phyloP scores from a whole-genome alignment of 1,140 invertebrate species.

The Lithobius niger region DNA sequence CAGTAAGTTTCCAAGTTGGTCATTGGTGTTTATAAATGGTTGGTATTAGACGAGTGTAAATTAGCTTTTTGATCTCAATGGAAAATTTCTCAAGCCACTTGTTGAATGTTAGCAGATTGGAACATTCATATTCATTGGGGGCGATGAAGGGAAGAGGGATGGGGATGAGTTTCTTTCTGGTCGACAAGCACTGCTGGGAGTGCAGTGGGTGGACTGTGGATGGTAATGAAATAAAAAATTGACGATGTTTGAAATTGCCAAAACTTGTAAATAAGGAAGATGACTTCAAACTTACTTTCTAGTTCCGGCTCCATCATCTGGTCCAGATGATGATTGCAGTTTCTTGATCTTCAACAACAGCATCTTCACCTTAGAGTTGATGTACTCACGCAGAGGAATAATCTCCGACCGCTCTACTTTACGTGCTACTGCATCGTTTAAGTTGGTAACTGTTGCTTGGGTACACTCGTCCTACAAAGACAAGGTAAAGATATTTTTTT shows the following conservation, averaged over 20 bases:
- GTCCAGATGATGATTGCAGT: background rate
- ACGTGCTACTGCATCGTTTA: background rate
- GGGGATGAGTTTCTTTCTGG: background rate
- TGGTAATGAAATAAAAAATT: background rate
- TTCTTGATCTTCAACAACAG: constrained; percentile 3
- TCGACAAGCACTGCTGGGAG: background rate
- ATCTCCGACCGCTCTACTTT: background rate
- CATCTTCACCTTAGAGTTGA: constrained; percentile 3
- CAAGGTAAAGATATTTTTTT: too few relatives aligned
- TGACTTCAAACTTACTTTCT: background rate
- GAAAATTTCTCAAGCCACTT: too few relatives aligned
- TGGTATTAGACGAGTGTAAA: too few relatives aligned
- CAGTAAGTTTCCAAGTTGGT: too few relatives aligned
- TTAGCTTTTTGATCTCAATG: too few relatives aligned
- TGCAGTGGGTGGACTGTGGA: background rate
- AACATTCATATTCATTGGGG: background rate
- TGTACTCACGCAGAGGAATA: background rate
- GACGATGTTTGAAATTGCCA: background rate
- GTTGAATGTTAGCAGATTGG: background rate
- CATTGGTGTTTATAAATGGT: too few relatives aligned
- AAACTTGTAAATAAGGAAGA: background rate
- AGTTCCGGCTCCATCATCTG: constrained; percentile 2
- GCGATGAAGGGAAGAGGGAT: background rate
- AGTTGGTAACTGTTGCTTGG: background rate
- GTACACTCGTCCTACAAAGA: background rate